Evolutionary conservation across 2,888 invertebrate genomes (phyloP).

Genomic region (Tenthredo notha): DNA sequence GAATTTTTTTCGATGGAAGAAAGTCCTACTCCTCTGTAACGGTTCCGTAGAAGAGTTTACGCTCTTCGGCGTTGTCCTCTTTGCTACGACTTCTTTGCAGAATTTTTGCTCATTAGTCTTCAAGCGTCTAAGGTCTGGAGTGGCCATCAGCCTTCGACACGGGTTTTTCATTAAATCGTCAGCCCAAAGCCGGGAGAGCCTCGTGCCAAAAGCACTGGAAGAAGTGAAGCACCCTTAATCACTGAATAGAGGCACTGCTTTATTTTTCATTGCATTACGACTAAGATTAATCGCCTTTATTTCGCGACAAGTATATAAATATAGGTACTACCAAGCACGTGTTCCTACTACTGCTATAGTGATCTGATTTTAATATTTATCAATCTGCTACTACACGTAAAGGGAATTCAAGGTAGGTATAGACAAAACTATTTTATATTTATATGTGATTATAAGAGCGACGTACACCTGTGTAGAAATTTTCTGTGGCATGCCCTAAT

Average conservation of each 20-base stretch:
- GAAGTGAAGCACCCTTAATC: conserved; percentile 48
- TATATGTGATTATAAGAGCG: background rate
- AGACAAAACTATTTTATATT: background rate
- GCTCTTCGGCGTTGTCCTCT: conserved; percentile 41
- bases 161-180: conserved; percentile 50
- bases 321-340: conserved; percentile 9
- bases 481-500: too few species aligned
- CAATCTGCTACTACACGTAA: background rate
- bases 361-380: conserved; percentile 25
- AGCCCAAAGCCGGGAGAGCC: conserved; percentile 17
- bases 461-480: too few species aligned
- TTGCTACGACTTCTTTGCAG: conserved; percentile 36
- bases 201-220: conserved; percentile 29
- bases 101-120: conserved; percentile 49
- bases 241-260: conserved; percentile 42
- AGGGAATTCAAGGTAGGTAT: background rate
- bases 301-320: conserved; percentile 50
- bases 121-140: conserved; percentile 42
- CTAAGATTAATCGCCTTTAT: conserved; percentile 48
- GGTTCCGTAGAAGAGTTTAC: conserved; percentile 7
- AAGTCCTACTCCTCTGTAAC: background rate
- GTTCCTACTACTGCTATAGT: background rate
- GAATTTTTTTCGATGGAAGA: background rate
- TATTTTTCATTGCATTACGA: conserved; percentile 50
- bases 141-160: conserved; percentile 50